Evolutionary conservation across 2,888 invertebrate genomes (phyloP).

Genomic region (Cantharis rufa): DNA sequence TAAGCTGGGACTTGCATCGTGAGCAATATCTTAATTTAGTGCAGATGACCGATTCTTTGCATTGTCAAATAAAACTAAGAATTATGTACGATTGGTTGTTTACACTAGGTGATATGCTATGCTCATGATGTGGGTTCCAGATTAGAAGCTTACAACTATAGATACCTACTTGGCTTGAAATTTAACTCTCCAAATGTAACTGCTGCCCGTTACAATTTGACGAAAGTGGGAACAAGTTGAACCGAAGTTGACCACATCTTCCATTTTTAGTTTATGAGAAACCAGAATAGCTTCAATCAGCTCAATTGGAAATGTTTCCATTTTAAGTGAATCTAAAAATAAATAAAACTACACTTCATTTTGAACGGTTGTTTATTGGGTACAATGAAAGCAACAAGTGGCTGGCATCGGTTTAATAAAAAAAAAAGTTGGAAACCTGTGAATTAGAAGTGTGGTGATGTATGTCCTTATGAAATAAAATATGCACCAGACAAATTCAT

Average conservation of each 20-base stretch:
- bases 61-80: too few relatives aligned
- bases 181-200: conserved; percentile 57
- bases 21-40: too few relatives aligned
- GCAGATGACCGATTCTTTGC: too few relatives aligned
- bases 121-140: too few relatives aligned
- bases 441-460: too few relatives aligned
- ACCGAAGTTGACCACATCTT: conserved; percentile 60
- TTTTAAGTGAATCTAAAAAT: conserved; percentile 26
- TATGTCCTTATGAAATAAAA: neutral
- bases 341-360: neutral
- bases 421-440: too few relatives aligned
- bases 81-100: too few relatives aligned
- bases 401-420: too few relatives aligned
- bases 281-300: conserved; percentile 49
- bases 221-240: conserved; percentile 60
- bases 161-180: conserved; percentile 54
- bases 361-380: neutral
- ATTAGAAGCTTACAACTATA: neutral
- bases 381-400: too few relatives aligned
- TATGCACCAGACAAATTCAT: neutral
- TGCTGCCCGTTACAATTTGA: conserved; percentile 55
- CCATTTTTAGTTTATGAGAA: conserved; percentile 39
- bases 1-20: too few relatives aligned
- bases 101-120: too few relatives aligned
- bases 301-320: conserved; percentile 50